These are phyloP conservation scores for Dissostichus mawsoni DNA, from an alignment of 2,113 vertebrate species.

Conservation along the genomic window DNA sequence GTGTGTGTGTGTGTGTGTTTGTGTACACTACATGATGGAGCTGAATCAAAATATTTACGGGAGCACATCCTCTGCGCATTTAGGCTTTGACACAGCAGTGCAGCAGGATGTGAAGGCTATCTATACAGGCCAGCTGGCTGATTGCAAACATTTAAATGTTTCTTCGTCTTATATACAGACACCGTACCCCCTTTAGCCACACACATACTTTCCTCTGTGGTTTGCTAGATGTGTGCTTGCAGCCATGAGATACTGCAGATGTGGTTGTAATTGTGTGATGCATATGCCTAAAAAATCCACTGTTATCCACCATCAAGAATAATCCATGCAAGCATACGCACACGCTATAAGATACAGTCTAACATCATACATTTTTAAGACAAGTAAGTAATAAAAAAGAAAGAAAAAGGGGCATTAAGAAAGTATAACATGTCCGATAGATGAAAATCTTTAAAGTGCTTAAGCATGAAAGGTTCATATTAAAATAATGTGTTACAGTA, in stretches of 20 bases:
- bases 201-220: slow-evolving; percentile 65
- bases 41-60: slow-evolving; percentile 81
- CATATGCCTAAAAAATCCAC: background rate
- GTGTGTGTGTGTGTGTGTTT: slow-evolving; percentile 51
- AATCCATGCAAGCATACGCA: too few species aligned
- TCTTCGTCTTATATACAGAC: slow-evolving; percentile 77
- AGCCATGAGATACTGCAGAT: slow-evolving; percentile 36
- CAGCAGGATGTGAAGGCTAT: slow-evolving; percentile 79
- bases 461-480: slow-evolving; percentile 9
- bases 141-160: slow-evolving; percentile 83
- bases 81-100: slow-evolving; percentile 73
- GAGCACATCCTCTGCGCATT: slow-evolving; percentile 79
- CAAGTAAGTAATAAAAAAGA: too few species aligned
- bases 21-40: slow-evolving; percentile 74
- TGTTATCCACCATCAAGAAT: background rate
- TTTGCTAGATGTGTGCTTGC: slow-evolving; percentile 40
- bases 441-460: slow-evolving; percentile 18
- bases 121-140: slow-evolving; percentile 76
- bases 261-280: slow-evolving; percentile 32
- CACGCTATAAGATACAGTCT: too few species aligned
- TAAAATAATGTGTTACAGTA: slow-evolving; percentile 34
- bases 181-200: slow-evolving; percentile 36
- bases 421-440: background rate
- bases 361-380: too few species aligned
- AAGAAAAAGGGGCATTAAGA: too few species aligned